A percentile compares a stretch with the other conserved stretches of the same genome.
Evolutionary conservation across 2,113 vertebrate genomes (phyloP).

Genomic region (Salvator merianae): DNA sequence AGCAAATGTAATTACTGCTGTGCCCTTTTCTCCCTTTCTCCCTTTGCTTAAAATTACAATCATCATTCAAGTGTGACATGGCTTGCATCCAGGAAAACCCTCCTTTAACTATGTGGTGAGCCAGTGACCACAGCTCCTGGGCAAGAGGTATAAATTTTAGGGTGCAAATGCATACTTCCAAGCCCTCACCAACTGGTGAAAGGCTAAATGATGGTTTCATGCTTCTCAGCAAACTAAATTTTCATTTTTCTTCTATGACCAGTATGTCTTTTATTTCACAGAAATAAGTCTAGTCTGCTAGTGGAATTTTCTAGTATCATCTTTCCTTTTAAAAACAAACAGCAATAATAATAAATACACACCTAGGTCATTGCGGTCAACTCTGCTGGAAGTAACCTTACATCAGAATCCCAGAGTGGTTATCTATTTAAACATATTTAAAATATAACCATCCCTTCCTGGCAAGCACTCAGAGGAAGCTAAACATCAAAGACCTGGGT

Average conservation of each 20-base stretch:
- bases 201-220: not conserved
- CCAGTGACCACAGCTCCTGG: not conserved
- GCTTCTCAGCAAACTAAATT: not conserved
- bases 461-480: too few relatives aligned
- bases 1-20: not conserved
- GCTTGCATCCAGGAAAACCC: conserved; percentile 1
- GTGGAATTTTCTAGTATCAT: not conserved
- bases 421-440: too few relatives aligned
- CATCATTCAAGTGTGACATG: conserved; percentile 1
- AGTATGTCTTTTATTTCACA: not conserved
- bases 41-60: conserved; percentile 16
- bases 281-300: not conserved
- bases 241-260: conserved; percentile 30
- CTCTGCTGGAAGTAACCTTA: not conserved
- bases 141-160: not conserved
- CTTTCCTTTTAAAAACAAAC: not conserved
- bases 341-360: not conserved
- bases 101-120: not conserved
- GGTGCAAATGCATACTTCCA: not conserved
- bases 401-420: not conserved
- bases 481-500: too few relatives aligned
- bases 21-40: not conserved
- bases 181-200: not conserved
- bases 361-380: not conserved
- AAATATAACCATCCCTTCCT: too few relatives aligned